Conservation (phyloP, 2,888 invertebrate species). For the Nomada ferruginata region DNA sequence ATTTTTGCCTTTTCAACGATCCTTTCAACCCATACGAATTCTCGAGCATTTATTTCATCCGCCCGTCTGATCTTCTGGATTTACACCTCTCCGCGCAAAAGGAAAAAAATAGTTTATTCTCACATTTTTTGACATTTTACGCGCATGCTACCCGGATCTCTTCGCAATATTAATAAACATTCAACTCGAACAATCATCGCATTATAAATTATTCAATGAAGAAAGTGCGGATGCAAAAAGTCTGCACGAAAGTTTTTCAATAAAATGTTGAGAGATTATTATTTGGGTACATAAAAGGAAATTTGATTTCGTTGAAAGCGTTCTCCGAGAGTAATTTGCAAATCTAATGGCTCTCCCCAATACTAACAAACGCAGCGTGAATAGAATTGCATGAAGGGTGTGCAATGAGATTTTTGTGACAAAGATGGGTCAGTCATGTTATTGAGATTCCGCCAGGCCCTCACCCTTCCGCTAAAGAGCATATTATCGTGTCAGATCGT, state of each 20-base stretch:
- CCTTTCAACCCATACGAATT: not conserved
- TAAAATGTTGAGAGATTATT: slow-evolving; percentile 2
- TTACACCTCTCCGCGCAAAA: not conserved
- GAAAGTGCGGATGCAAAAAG: not conserved
- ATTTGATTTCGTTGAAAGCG: not conserved
- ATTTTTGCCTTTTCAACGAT: slow-evolving; percentile 3
- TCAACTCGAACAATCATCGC: not conserved
- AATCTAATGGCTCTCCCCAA: not conserved
- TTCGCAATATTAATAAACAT: not conserved
- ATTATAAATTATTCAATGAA: slow-evolving; percentile 27
- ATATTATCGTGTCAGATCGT: slow-evolving; percentile 67
- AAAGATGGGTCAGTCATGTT: slow-evolving; percentile 42
- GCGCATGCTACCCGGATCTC: not conserved
- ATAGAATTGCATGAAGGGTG: not conserved
- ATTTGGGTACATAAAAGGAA: not conserved
- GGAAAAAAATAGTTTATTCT: not conserved
- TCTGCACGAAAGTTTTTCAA: not conserved
- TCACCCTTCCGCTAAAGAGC: slow-evolving; percentile 65
- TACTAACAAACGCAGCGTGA: not conserved
- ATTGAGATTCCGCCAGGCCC: slow-evolving; percentile 36
- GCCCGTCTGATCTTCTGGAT: slow-evolving; percentile 2
- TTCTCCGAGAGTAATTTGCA: not conserved
- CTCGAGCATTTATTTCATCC: slow-evolving; percentile 2
- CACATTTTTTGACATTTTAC: not conserved
- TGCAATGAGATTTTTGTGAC: slow-evolving; percentile 22